A percentile compares a stretch with the other conserved stretches of the same genome.
phyloP scores from a whole-genome alignment of 2,113 vertebrate species.

The Glaucomys volans region DNA sequence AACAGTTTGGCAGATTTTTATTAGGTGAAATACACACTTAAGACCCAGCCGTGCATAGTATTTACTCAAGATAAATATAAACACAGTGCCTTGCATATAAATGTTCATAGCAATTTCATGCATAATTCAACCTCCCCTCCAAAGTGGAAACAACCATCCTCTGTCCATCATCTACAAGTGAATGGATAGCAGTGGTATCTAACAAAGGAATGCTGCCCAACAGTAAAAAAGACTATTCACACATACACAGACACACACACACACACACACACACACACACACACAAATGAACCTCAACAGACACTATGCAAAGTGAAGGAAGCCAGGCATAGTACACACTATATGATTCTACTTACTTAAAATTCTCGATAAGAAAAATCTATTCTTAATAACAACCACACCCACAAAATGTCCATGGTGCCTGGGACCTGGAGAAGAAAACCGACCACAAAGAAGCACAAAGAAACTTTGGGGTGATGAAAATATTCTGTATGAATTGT shows the following conservation, averaged over 20 bases:
- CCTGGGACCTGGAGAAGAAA: neutral
- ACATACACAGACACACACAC: too few species aligned
- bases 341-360: neutral
- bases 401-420: neutral
- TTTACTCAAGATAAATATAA: conserved; percentile 29
- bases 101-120: neutral
- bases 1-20: neutral
- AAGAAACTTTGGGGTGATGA: neutral
- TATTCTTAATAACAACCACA: neutral
- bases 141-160: neutral
- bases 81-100: neutral
- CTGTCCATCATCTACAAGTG: neutral
- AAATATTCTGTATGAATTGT: neutral
- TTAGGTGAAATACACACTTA: neutral
- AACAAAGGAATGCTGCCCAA: neutral
- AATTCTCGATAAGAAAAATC: neutral
- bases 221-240: neutral
- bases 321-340: neutral
- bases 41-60: neutral
- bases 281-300: neutral
- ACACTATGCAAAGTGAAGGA: neutral
- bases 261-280: neutral
- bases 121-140: neutral
- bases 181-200: neutral
- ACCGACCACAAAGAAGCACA: neutral